Base-by-base conservation (phyloP, 30 jellyfish, hydroid and myxozoan genomes). In the Aurelia sp. region DNA sequence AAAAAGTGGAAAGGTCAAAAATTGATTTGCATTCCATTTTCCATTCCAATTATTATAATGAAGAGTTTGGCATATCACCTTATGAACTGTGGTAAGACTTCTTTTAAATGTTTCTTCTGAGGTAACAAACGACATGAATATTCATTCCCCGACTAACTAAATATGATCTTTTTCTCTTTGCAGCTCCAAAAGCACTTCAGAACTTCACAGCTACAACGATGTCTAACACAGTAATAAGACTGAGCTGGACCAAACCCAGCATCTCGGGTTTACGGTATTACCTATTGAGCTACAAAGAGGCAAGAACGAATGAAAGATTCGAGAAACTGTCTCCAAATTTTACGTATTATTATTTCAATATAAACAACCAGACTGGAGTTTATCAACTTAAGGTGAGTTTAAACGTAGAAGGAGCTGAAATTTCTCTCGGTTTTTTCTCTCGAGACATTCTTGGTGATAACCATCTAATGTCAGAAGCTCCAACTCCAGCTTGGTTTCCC, bases 351-450 rank as follows among this genome's bases (percentile, higher is more conserved):
- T 64, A 64, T 17, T 64, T n/a, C 19, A 21, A 64, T 44, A 3
- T 21, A 18, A 44, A 64, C 52, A 64, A 64, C 15, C 75, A 64
- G 41, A 64, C 75, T 21, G 75, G 75, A 21, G 41, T 64, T 16
- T 64, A 64, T 10, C 55, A 21, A 64, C 18, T 64, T 18, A 64
- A 20, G 75, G 75, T 64, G 15, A 64, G 19, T 44, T 64, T 8
- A 8, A 44, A 44, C 3, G 55, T 7, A 44, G 55, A 44, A 16
- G 55, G 9, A 44, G 16, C 17, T 13, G 9, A 8, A 7, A 44
- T 44, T 44, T 9, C 55, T 44, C 55, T 44, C 55, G 55, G 15
- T 44, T 44, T 44, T 40, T 7, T 44, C 55, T 7, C 13, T 44
- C 16, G 16, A 44, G 55, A 44, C 55, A 9, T 7, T 7, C 55